Conservation (phyloP, 2,113 vertebrate species). For the Nesospiza acunhae region DNA sequence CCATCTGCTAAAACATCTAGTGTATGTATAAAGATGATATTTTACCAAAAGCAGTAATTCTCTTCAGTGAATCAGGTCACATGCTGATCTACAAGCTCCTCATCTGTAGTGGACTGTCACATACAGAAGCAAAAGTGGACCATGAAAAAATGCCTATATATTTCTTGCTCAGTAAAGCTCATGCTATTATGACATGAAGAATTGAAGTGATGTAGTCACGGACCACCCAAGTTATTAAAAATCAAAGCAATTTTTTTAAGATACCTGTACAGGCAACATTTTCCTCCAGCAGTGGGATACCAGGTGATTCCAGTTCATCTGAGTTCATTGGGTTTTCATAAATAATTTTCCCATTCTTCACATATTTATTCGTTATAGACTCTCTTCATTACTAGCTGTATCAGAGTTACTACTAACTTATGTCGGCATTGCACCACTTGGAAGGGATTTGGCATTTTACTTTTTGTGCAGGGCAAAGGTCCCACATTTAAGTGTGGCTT, state of each 20-base stretch:
- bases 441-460: neutral
- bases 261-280: neutral
- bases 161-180: neutral
- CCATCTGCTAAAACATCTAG: neutral
- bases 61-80: neutral
- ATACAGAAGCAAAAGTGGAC: neutral
- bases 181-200: neutral
- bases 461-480: neutral
- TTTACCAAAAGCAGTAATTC: neutral
- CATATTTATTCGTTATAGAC: neutral
- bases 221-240: neutral
- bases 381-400: neutral
- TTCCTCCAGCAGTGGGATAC: neutral
- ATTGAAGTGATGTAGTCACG: neutral
- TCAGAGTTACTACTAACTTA: neutral
- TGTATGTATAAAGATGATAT: neutral
- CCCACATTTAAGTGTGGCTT: neutral
- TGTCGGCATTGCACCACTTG: neutral
- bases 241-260: neutral
- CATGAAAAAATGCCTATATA: neutral
- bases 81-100: neutral
- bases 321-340: neutral
- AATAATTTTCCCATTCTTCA: neutral
- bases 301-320: neutral
- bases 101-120: neutral